Conservation (phyloP, 2,888 invertebrate species). For the Limnephilus marmoratus region DNA sequence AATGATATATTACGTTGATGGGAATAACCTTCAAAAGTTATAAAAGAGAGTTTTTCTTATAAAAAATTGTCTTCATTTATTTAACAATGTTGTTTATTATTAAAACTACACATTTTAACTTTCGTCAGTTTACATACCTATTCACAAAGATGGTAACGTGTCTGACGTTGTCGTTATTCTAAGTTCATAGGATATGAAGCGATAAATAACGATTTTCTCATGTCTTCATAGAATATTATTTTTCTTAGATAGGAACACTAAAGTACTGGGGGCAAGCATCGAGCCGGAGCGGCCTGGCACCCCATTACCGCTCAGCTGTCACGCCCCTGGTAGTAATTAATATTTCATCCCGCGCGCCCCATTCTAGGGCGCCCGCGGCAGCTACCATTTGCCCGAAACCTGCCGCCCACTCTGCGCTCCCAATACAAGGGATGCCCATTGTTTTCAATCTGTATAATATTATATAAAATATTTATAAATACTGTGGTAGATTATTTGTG, state of each 20-base stretch:
- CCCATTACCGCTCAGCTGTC: constrained; percentile 48
- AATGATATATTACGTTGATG: too few relatives aligned
- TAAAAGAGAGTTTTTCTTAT: too few relatives aligned
- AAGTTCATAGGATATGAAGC: background rate
- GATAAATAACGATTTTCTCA: background rate
- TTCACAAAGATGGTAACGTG: background rate
- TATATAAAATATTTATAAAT: background rate
- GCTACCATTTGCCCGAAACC: constrained; percentile 39
- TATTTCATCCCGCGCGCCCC: constrained; percentile 65
- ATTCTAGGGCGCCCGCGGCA: constrained; percentile 61
- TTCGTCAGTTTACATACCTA: background rate
- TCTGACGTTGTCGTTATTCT: background rate
- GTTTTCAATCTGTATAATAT: background rate
- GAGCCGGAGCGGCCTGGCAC: background rate
- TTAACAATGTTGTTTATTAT: too few relatives aligned
- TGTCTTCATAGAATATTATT: background rate
- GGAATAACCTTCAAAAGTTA: too few relatives aligned
- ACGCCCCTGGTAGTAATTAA: constrained; percentile 64
- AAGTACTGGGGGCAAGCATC: constrained; percentile 3
- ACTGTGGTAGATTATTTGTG: background rate
- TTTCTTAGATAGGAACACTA: background rate
- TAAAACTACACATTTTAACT: too few relatives aligned
- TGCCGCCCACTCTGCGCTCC: constrained; percentile 34
- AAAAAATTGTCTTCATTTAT: too few relatives aligned
- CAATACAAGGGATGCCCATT: constrained; percentile 17